Base-by-base conservation (phyloP, 2,888 invertebrate genomes). In the Hemistola chrysoprasaria region DNA sequence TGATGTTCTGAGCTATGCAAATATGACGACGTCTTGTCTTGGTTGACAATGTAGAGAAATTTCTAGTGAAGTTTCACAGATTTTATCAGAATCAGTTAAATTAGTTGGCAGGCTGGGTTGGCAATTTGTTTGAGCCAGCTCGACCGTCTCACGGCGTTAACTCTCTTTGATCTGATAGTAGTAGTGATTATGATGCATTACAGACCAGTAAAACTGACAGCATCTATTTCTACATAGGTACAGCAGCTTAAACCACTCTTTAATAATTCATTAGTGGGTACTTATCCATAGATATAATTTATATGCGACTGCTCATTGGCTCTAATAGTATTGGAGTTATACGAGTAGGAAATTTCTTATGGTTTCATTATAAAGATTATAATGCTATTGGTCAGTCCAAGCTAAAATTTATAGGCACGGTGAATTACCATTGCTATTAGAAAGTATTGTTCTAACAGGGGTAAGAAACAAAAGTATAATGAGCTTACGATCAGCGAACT, bases 381-480 rank as follows among this genome's bases (percentile, higher is more conserved):
- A n/a, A n/a, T n/a, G n/a, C n/a, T 40, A 43, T 21, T 26, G 23
- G 11, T 8, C 22, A 16, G 26, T 22, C 22, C 10, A 31, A 24
- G 26, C 34, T 11, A 7, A 24, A 6, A 11, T 45, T 24, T n/a
- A 16, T 34, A 32, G 16, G 28, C 25, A 40, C 22, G 28, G 29
- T 47, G 47, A 65, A 62, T 64, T 68, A 64, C 59, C 57, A 65
- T 53, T 67, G 56, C 56, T 69, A 74, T 77, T 78, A 78, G 84
- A 83, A 84, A 84, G 77, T 48, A 68, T 65, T 65, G 62, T 54
- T 56, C 54, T 48, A 60, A 54, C 62, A 70, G 59, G 73, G 81
- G 75, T 71, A 70, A 68, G 57, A 67, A 71, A 79, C 75, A 80
- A 80, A 79, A 79, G 71, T 70, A 71, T 75, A 69, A 70, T 74